Evolutionary conservation across 2,113 vertebrate species (phyloP), one percentile per base, ranked within the genome.

Genomic region (Mungos mungo): DNA sequence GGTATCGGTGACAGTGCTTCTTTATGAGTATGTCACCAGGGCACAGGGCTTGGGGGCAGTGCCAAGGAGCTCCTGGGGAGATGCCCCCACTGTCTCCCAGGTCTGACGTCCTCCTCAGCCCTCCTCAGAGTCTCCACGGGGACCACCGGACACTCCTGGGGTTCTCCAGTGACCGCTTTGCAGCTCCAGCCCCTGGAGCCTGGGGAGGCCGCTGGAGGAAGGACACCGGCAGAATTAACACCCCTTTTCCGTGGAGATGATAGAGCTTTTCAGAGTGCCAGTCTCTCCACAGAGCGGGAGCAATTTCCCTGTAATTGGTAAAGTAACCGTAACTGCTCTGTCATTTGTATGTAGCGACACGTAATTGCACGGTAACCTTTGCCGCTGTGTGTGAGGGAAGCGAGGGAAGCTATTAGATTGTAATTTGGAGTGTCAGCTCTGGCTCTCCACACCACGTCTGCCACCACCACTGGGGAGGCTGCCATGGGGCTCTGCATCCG

Each of bases 261-360:
- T 94, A 45, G 94, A 96, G 94, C 93, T 96, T 91, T 98, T 91
- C 95, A 97, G 97, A 97, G 97, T 38, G 93, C 97, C 98, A 98
- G 97, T 89, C 98, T 97, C 95, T 97, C 97, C 84, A 95, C 92
- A 87, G 13, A 97, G 98, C 85, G 97, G 97, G 98, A 98, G 96
- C 97, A 98, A 98, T 99, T 99, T 98, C 95, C 90, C 97, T 88
- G 31, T 98, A 98, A 99, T 98, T 98, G 99, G 98, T 98, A 97
- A 99, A 98, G 98, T 99, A 98, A 93, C 98, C 94, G 96, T 97
- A 98, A 98, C 98, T 98, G 97, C 98, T 93, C 97, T 98, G 98
- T 98, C 98, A 98, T 98, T 99, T 99, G 98, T 98, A 98, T 98
- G 97, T 98, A 98, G 98, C 97, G 98, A 98, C 97, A 94, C 74